Percentiles rank a stretch among this genome's conserved stretches.
phyloP scores from a whole-genome alignment of 1,140 invertebrate genomes.

The Euborellia annulipes region DNA sequence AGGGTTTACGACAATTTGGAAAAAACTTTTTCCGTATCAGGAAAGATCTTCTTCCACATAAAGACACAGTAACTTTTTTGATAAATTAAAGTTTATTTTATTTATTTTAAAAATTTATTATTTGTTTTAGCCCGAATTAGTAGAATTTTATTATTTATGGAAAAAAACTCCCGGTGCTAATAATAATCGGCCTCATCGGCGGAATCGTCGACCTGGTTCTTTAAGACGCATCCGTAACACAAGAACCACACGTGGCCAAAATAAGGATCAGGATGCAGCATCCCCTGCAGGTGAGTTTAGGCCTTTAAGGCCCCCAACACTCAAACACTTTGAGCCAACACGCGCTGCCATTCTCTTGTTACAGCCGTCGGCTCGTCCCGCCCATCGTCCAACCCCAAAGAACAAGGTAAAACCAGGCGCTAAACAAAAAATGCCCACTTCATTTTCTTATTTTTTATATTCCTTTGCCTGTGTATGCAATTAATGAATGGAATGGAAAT shows the following conservation, averaged over 20 bases:
- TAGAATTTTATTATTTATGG: slow-evolving; percentile 99
- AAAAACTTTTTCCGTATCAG: slow-evolving; percentile 98
- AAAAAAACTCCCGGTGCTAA: slow-evolving; percentile 99
- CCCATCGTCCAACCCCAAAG: slow-evolving; percentile 24
- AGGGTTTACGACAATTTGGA: slow-evolving; percentile 92
- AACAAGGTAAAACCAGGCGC: slow-evolving; percentile 16
- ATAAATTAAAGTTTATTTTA: slow-evolving; percentile 31
- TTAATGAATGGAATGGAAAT: no score
- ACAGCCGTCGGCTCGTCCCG: slow-evolving; percentile 15
- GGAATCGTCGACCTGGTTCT: slow-evolving; percentile 69
- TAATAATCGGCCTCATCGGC: slow-evolving; percentile 78
- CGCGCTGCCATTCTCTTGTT: slow-evolving; percentile 7
- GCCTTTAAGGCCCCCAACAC: not conserved
- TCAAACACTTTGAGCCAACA: slow-evolving; percentile 10
- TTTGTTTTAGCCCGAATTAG: slow-evolving; percentile 66
- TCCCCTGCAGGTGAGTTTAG: slow-evolving; percentile 14
- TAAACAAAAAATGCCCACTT: no score
- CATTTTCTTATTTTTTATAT: no score
- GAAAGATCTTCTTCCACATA: slow-evolving; percentile 89
- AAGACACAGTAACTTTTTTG: slow-evolving; percentile 69
- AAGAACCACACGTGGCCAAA: slow-evolving; percentile 38
- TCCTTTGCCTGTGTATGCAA: no score
- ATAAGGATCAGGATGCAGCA: slow-evolving; percentile 21
- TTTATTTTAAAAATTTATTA: slow-evolving; percentile 9
- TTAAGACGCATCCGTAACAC: slow-evolving; percentile 74